Percentiles rank a stretch among this genome's conserved stretches.
These are phyloP conservation scores for Chascanopsetta lugubris DNA, from an alignment of 2,113 vertebrate genomes.

Conservation along the genomic window DNA sequence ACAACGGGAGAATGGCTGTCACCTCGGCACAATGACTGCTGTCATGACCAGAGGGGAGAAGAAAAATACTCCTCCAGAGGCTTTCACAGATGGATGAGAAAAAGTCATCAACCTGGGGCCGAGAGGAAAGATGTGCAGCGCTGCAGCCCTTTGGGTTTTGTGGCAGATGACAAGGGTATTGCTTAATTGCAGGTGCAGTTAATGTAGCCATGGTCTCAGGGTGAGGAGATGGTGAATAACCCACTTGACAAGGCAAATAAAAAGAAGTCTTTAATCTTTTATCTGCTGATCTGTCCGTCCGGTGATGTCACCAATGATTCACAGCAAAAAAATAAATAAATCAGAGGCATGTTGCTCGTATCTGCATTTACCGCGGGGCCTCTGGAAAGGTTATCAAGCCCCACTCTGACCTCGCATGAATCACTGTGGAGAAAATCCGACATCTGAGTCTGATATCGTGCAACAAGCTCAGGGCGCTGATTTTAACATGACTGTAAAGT, in stretches of 20 bases:
- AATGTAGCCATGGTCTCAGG: not conserved
- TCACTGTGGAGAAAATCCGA: not conserved
- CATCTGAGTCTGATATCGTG: constrained; percentile 27
- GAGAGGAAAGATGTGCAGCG: constrained; percentile 11
- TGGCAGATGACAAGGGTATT: not conserved
- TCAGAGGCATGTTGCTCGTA: constrained; percentile 18
- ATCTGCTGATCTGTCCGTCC: constrained; percentile 5
- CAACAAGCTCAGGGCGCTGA: constrained; percentile 16
- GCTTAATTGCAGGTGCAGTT: not conserved
- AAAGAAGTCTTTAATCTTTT: constrained; percentile 1
- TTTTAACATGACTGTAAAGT: constrained; percentile 21
- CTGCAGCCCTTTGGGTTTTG: not conserved
- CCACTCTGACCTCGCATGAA: constrained; percentile 19
- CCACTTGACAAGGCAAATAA: constrained; percentile 7
- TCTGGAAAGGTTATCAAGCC: constrained; percentile 22
- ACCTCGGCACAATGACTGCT: constrained; percentile 41
- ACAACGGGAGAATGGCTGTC: constrained; percentile 55
- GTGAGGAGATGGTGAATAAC: not conserved
- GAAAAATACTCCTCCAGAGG: constrained; percentile 13
- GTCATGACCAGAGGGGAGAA: constrained; percentile 40
- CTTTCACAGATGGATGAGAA: constrained; percentile 41
- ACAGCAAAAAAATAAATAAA: constrained; percentile 14
- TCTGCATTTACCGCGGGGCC: constrained; percentile 33
- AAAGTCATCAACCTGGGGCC: constrained; percentile 43
- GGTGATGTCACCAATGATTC: constrained; percentile 29